Conservation (phyloP, 2,113 vertebrate genomes). For the Cercopithecus mona region DNA sequence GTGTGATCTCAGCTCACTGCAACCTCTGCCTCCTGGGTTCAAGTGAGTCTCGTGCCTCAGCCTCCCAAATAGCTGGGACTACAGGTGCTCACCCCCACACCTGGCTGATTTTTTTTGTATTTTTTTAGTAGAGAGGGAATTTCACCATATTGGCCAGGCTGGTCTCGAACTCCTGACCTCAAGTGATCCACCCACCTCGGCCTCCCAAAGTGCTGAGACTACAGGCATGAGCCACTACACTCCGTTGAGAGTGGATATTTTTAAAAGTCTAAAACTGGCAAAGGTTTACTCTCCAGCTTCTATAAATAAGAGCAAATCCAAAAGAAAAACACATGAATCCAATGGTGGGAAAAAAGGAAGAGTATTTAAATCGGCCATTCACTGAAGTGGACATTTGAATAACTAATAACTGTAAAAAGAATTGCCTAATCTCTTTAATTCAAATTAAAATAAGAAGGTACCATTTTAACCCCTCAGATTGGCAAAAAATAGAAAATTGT, state of each 20-base stretch:
- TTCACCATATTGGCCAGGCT: too few relatives aligned
- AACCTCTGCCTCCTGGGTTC: too few relatives aligned
- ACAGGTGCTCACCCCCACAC: too few relatives aligned
- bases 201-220: too few relatives aligned
- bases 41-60: too few relatives aligned
- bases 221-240: too few relatives aligned
- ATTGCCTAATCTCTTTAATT: slow-evolving; percentile 3
- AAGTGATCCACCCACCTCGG: too few relatives aligned
- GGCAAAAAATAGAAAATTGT: background rate
- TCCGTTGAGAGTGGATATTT: background rate
- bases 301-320: background rate
- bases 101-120: too few relatives aligned
- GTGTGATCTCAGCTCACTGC: too few relatives aligned
- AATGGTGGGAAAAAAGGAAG: background rate
- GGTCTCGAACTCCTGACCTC: too few relatives aligned
- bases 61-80: too few relatives aligned
- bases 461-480: background rate
- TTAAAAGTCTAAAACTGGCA: background rate
- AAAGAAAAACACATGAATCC: background rate
- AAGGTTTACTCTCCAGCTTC: background rate
- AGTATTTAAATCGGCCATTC: background rate
- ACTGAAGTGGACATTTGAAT: slow-evolving; percentile 29
- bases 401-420: background rate
- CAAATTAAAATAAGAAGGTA: background rate
- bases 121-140: too few relatives aligned